Base-by-base conservation (phyloP, 2,113 vertebrate genomes). In the Symphodus melops region DNA sequence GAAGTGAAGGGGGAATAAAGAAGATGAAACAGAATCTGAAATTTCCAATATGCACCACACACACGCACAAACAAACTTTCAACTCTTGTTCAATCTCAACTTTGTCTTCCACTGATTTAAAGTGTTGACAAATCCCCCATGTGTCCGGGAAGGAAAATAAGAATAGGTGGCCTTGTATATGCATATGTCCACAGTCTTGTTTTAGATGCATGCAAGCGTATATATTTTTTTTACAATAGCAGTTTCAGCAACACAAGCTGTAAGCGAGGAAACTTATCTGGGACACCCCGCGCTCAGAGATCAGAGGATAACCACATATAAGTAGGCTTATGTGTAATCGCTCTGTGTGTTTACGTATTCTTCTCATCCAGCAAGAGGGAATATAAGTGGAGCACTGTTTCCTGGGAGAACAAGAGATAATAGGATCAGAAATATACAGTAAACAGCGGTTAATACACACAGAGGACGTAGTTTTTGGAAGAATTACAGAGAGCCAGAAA, bases 221-320 rank as follows among this genome's bases (percentile, higher is more conserved):
- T 59, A 54, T 19, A 39, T 39, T 80, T 88, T 82, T 68, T 75
- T 75, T 83, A 60, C 65, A 75, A 42, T 20, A 53, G 61, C 74
- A 48, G 46, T 79, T 75, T 80, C 62, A 61, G 55, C 46, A 70
- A 72, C 14, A 36, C 76, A 88, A 86, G 85, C 82, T 78, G 78
- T 51, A 70, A 68, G 80, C 23, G 65, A 85, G 60, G 33, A 49
- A 82, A 77, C 57, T 90, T 76, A 58, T 81, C 62, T 75, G 80
- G 79, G 77, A 84, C 73, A 51, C 42, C 49, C 33, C 41, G 5
- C 84, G 73, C 83, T 58, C 48, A 33, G 65, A 84, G 84, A 90
- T 89, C 86, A 86, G 81, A 91, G 75, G 37, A 81, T 86, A 91
- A 72, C 74, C 89, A 79, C 86, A 81, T 89, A 87, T 74, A 77